Percentiles rank a stretch among this genome's conserved stretches.
Conservation (phyloP, 2,797 vertebrate species). For the Sebastes nivosus region DNA sequence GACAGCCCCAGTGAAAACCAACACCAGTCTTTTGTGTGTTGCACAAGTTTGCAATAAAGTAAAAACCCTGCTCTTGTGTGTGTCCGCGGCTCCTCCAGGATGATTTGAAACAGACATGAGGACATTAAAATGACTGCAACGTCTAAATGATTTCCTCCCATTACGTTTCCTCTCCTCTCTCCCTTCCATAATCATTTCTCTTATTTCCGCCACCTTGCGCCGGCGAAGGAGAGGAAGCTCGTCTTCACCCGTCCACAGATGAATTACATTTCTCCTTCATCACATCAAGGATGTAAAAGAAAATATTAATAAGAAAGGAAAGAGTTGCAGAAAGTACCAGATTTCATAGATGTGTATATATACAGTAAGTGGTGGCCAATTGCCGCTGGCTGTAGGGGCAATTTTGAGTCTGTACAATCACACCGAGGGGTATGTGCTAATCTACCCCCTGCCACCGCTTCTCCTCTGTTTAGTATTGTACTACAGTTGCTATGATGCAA, state of each 20-base stretch:
- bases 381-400: slow-evolving; percentile 20
- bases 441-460: slow-evolving; percentile 65
- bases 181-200: slow-evolving; percentile 82
- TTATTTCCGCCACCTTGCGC: slow-evolving; percentile 80
- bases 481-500: slow-evolving; percentile 58
- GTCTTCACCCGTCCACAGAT: slow-evolving; percentile 75
- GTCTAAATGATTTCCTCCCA: slow-evolving; percentile 85
- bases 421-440: slow-evolving; percentile 49
- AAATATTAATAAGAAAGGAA: slow-evolving; percentile 56
- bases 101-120: slow-evolving; percentile 79
- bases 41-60: slow-evolving; percentile 13
- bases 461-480: slow-evolving; percentile 12
- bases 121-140: slow-evolving; percentile 84
- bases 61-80: slow-evolving; percentile 26
- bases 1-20: neutral
- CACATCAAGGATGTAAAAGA: slow-evolving; percentile 61
- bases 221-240: slow-evolving; percentile 72
- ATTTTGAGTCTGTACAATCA: slow-evolving; percentile 53
- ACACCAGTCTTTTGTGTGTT: neutral
- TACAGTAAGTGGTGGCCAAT: slow-evolving; percentile 53
- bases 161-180: slow-evolving; percentile 78
- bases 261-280: slow-evolving; percentile 82
- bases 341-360: slow-evolving; percentile 61
- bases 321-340: slow-evolving; percentile 56
- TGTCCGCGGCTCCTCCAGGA: slow-evolving; percentile 52